These are phyloP conservation scores for Pheosia tremula DNA, from an alignment of 2,888 invertebrate genomes.

Conservation along the genomic window DNA sequence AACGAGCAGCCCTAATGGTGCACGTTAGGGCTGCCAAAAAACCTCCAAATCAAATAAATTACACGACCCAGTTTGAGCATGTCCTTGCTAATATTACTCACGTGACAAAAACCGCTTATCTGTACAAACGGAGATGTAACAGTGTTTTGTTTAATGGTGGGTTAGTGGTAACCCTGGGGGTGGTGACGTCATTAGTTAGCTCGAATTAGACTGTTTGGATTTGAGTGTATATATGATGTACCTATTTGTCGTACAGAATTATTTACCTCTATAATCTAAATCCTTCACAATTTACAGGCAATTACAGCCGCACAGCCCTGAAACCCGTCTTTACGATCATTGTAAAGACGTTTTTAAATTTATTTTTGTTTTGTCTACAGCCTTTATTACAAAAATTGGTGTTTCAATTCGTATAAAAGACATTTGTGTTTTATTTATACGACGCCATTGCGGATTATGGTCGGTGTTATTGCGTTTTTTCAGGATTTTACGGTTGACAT, in stretches of 20 bases:
- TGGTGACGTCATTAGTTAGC: slow-evolving; percentile 40
- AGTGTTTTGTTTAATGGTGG: slow-evolving; percentile 38
- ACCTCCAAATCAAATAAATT: slow-evolving; percentile 76
- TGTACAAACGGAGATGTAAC: slow-evolving; percentile 59
- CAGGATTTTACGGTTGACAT: slow-evolving; percentile 16
- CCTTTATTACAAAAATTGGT: slow-evolving; percentile 21
- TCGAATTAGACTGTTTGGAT: slow-evolving; percentile 25
- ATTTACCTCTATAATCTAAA: neutral
- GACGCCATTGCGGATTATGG: slow-evolving; percentile 19
- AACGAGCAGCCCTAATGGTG: slow-evolving; percentile 81
- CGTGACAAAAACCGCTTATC: slow-evolving; percentile 70
- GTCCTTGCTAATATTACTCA: slow-evolving; percentile 66
- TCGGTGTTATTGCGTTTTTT: slow-evolving; percentile 15
- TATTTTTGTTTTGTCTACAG: slow-evolving; percentile 34
- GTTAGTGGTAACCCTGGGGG: slow-evolving; percentile 40
- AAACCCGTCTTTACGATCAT: slow-evolving; percentile 6
- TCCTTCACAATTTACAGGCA: neutral
- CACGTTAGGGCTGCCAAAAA: slow-evolving; percentile 71
- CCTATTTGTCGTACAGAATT: neutral
- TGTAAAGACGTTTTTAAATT: slow-evolving; percentile 10
- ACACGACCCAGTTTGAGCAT: slow-evolving; percentile 69
- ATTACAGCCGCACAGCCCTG: slow-evolving; percentile 17
- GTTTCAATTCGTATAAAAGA: slow-evolving; percentile 23
- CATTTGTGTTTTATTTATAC: slow-evolving; percentile 27
- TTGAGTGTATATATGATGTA: slow-evolving; percentile 5